These are phyloP conservation scores for Mimumesa dahlbomi DNA, from an alignment of 2,888 invertebrate genomes.

Conservation along the genomic window DNA sequence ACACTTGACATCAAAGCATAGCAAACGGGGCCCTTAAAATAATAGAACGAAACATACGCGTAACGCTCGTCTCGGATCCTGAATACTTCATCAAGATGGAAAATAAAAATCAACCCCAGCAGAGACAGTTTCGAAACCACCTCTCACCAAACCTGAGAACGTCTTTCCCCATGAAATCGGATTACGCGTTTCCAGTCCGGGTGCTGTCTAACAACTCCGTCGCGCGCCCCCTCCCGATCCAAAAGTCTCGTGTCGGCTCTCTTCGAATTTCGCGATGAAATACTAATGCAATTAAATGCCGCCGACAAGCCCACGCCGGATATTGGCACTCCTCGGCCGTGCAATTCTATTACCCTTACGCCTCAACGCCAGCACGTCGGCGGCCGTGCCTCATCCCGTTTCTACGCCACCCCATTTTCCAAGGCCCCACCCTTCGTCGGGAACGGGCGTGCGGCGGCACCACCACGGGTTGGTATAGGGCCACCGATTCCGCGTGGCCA, in stretches of 20 bases:
- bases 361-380: constrained; percentile 60
- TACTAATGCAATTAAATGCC: constrained; percentile 78
- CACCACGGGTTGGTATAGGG: no score
- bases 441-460: no score
- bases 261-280: constrained; percentile 69
- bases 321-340: constrained; percentile 77
- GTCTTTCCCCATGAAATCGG: neutral
- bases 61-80: no score
- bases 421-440: constrained; percentile 7
- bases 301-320: constrained; percentile 74
- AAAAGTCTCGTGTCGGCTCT: constrained; percentile 59
- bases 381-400: constrained; percentile 50
- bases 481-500: constrained; percentile 39
- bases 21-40: no score
- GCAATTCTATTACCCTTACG: constrained; percentile 76
- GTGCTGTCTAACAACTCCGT: neutral
- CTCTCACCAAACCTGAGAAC: neutral
- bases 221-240: constrained; percentile 23
- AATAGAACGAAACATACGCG: no score
- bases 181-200: neutral
- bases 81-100: no score
- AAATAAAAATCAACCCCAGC: no score
- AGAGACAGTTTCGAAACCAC: no score
- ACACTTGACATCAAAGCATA: no score
- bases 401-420: constrained; percentile 51